Evolutionary conservation across 2,888 invertebrate genomes (phyloP).

Genomic region (Leptopterna dolabrata): DNA sequence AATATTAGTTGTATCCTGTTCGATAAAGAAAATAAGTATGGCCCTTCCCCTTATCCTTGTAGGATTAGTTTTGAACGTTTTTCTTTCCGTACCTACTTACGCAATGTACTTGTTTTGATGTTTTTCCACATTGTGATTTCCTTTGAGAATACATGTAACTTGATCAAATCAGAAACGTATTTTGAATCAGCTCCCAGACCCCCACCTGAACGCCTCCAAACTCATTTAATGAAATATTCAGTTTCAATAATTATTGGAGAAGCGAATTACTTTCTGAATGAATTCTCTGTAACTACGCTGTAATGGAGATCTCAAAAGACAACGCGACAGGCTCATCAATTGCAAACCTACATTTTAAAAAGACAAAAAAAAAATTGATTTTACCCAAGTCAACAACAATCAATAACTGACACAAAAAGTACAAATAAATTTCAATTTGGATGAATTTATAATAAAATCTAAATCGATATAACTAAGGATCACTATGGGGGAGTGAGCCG

Average conservation of each 20-base stretch:
- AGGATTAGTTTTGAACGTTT: neutral
- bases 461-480: neutral
- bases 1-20: too few species aligned
- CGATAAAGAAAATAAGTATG: too few species aligned
- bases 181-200: slow-evolving; percentile 6
- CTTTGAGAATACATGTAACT: slow-evolving; percentile 18
- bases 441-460: neutral
- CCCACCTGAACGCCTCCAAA: neutral
- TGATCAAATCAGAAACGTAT: neutral
- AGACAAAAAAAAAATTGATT: too few species aligned
- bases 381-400: too few species aligned
- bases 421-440: neutral
- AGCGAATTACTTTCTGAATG: too few species aligned
- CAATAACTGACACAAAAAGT: neutral
- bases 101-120: neutral
- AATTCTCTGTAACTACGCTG: too few species aligned
- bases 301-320: too few species aligned
- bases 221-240: too few species aligned
- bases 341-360: too few species aligned
- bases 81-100: neutral
- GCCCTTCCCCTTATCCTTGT: too few species aligned
- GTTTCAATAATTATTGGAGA: too few species aligned
- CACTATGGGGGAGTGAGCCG: neutral
- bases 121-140: slow-evolving; percentile 16
- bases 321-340: too few species aligned